phyloP scores from a whole-genome alignment of 2,113 vertebrate genomes.

The Vidua macroura region DNA sequence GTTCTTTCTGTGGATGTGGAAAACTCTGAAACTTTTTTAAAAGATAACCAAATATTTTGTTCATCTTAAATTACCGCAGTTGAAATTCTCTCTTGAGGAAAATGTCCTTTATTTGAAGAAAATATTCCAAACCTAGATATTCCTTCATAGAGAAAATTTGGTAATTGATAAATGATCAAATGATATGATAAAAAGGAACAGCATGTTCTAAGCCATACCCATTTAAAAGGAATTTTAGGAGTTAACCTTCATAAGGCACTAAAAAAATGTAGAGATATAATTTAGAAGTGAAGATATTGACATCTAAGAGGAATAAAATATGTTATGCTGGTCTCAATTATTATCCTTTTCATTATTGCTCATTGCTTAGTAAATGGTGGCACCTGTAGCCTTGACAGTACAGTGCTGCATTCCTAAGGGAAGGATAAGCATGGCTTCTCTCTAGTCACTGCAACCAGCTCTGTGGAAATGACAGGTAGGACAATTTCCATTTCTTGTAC shows the following conservation, averaged over 20 bases:
- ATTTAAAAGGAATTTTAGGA: neutral
- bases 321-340: neutral
- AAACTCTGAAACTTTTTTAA: neutral
- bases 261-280: neutral
- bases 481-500: neutral
- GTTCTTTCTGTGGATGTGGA: neutral
- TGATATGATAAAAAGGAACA: neutral
- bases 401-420: neutral
- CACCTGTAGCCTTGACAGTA: neutral
- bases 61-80: neutral
- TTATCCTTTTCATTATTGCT: neutral
- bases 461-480: neutral
- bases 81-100: neutral
- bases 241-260: neutral
- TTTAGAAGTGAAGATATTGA: neutral
- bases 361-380: neutral
- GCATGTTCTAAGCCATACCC: neutral
- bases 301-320: neutral
- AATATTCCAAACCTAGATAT: neutral
- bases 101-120: neutral
- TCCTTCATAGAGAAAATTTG: neutral
- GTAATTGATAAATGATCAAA: neutral
- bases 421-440: neutral
- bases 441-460: no score
- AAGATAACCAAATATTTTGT: neutral